Percentiles rank a stretch among this genome's conserved stretches.
These are phyloP conservation scores for Copidosoma aretas DNA, from an alignment of 2,888 invertebrate genomes.

Conservation along the genomic window DNA sequence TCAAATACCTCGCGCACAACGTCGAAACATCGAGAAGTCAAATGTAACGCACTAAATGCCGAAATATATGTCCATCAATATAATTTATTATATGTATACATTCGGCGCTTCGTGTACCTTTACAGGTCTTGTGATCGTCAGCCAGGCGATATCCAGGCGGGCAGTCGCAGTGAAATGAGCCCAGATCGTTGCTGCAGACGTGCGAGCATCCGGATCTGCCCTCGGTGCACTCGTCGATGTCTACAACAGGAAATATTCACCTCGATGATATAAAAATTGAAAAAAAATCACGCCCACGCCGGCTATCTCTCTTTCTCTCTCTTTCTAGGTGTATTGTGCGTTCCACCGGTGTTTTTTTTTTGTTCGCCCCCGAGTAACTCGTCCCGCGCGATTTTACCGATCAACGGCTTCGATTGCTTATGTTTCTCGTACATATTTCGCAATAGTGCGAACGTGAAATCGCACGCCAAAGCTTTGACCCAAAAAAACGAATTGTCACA, in stretches of 20 bases:
- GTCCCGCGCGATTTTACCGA: slow-evolving; percentile 16
- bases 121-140: slow-evolving; percentile 62
- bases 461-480: too few relatives aligned
- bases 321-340: not conserved
- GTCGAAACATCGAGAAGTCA: too few relatives aligned
- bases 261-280: not conserved
- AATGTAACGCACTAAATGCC: too few relatives aligned
- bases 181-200: slow-evolving; percentile 67
- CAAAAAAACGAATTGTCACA: too few relatives aligned
- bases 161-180: slow-evolving; percentile 68
- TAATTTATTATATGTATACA: too few relatives aligned
- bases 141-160: slow-evolving; percentile 64
- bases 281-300: not conserved
- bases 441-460: too few relatives aligned
- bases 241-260: slow-evolving; percentile 53
- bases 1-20: too few relatives aligned
- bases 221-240: slow-evolving; percentile 67
- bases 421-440: too few relatives aligned
- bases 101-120: slow-evolving; percentile 56
- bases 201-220: slow-evolving; percentile 67
- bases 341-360: slow-evolving; percentile 10
- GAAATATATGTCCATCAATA: too few relatives aligned
- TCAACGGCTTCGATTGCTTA: slow-evolving; percentile 4
- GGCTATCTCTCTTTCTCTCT: not conserved
- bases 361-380: not conserved